These are phyloP conservation scores for Ailurus styani DNA, from an alignment of 2,113 vertebrate genomes.

Conservation along the genomic window DNA sequence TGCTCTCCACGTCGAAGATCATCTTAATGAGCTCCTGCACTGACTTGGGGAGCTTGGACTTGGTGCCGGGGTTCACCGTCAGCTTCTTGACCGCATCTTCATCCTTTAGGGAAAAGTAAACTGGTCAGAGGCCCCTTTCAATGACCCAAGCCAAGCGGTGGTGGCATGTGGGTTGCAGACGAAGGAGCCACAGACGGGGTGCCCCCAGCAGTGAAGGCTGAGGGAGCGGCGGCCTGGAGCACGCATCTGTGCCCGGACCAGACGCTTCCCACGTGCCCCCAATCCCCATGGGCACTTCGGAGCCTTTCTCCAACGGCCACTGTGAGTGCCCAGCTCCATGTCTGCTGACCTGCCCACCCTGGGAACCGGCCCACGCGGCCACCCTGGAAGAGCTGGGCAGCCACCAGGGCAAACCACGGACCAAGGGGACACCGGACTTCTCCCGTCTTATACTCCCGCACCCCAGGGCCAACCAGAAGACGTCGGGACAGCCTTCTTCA, in stretches of 20 bases:
- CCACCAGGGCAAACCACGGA: neutral
- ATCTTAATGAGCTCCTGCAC: conserved; percentile 95
- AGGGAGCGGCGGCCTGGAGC: neutral
- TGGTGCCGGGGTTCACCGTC: conserved; percentile 89
- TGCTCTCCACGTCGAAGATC: conserved; percentile 98
- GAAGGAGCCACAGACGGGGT: neutral
- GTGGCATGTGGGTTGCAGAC: neutral
- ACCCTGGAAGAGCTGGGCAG: neutral
- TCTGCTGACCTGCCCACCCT: neutral
- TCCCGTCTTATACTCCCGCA: neutral
- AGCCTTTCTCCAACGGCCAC: neutral
- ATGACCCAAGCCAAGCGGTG: conserved; percentile 14
- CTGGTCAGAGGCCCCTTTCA: neutral
- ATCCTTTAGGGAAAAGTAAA: conserved; percentile 82
- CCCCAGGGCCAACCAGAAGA: neutral
- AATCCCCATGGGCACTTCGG: neutral
- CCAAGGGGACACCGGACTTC: neutral
- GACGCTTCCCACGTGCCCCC: neutral
- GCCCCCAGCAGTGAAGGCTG: neutral
- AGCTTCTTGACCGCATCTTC: conserved; percentile 96
- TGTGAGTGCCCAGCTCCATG: accelerated
- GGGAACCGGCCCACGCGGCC: too few species aligned
- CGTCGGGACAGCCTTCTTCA: neutral
- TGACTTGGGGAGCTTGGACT: conserved; percentile 90
- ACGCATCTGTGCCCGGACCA: too few species aligned